phyloP scores from a whole-genome alignment of 2,797 vertebrate genomes.

The Oreochromis mossambicus region DNA sequence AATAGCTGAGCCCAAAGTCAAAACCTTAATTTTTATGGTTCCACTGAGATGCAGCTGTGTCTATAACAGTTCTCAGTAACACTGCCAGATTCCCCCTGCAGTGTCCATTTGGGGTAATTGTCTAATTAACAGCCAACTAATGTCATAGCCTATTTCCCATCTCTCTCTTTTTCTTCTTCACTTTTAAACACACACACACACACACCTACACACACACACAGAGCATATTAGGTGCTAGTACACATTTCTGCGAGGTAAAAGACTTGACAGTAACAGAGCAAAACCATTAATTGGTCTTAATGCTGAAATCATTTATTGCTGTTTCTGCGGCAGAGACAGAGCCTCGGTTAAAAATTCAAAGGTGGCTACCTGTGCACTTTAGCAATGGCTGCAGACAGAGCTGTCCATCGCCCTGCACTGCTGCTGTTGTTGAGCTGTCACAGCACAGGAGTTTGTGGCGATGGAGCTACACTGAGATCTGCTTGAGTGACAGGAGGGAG shows the following conservation, averaged over 20 bases:
- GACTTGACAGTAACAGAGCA: constrained; percentile 1
- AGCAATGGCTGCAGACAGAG: constrained; percentile 30
- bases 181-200: background rate
- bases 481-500: background rate
- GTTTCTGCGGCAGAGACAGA: background rate
- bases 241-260: constrained; percentile 16
- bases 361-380: constrained; percentile 11
- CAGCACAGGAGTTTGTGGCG: background rate
- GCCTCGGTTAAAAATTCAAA: constrained; percentile 28
- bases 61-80: background rate
- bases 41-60: background rate
- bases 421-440: constrained; percentile 20
- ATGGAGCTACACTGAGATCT: background rate
- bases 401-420: background rate
- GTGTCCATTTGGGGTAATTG: constrained; percentile 21
- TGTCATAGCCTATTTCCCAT: background rate
- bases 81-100: background rate
- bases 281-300: constrained; percentile 15
- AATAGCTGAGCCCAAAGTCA: constrained; percentile 1
- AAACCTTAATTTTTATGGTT: constrained; percentile 4
- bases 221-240: background rate
- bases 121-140: constrained; percentile 39
- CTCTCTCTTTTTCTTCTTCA: background rate
- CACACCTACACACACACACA: background rate
- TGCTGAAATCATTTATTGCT: constrained; percentile 31